Evolutionary conservation across 2,113 vertebrate genomes (phyloP), one percentile per base, ranked within the genome.

Genomic region (Stomatorhinus ivindoensis): DNA sequence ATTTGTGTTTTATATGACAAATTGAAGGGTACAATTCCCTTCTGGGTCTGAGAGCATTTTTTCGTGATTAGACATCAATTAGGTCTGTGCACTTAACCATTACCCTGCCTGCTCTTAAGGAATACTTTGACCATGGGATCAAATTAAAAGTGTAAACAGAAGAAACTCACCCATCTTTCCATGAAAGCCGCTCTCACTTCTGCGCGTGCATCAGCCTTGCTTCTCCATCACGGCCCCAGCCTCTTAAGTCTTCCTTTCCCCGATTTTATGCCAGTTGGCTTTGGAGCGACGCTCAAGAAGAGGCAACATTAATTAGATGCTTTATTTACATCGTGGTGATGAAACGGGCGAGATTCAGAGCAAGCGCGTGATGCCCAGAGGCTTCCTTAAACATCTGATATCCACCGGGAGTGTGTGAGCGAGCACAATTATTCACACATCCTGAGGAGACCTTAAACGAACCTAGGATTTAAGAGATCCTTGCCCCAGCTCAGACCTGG

Each of bases 391-490:
- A 27, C 24, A 27, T 46, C 58, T 89, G 6, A 83, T 19, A 24
- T 31, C 46, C 55, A 91, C 88, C 86, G 94, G 92, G 95, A 92
- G 93, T 91, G 94, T 93, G 91, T 91, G n/a, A 85, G 91, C 89
- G 76, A 7, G 91, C 92, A 44, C 93, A 95, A 93, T 94, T 93
- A 93, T 93, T 95, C 94, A 94, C 92, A 89, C 92, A 92, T 93
- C 94, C 92, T 93, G 92, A 95, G 94, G 94, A 93, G 93, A 24
- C 94, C 94, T 93, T 94, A 90, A 94, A 93, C 90, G 84, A 94
- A 92, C 92, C 93, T 94, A 94, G 93, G 93, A 94, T 93, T 93
- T 44, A 94, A 94, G 92, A 92, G 94, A 93, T 94, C 93, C 93
- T 91, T 93, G 91, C 91, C 90, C 91, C 92, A 93, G 93, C 93